phyloP scores from a whole-genome alignment of 2,797 vertebrate species.

The Periparus ater region DNA sequence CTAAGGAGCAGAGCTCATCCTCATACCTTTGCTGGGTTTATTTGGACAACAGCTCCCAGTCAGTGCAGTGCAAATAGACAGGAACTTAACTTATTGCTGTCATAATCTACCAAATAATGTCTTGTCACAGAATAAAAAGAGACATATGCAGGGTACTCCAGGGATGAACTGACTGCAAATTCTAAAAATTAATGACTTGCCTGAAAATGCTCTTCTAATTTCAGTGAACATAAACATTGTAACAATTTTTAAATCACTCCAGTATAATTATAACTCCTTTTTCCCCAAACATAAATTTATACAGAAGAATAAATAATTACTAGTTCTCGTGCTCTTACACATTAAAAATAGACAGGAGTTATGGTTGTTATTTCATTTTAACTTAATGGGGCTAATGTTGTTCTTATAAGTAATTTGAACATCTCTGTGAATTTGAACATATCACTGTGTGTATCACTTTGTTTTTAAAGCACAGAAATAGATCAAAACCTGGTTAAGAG shows the following conservation, averaged over 20 bases:
- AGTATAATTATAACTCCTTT: not conserved
- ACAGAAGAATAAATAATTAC: not conserved
- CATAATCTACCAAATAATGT: not conserved
- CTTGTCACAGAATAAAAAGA: conserved; percentile 23
- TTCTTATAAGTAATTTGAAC: not conserved
- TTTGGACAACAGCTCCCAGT: not conserved
- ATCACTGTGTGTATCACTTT: not conserved
- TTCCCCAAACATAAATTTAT: not conserved
- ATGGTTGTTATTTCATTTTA: not conserved
- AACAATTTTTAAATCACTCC: not conserved
- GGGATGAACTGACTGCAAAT: not conserved
- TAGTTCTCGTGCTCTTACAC: not conserved
- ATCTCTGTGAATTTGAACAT: no score
- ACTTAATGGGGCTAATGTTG: not conserved
- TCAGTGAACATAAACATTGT: not conserved
- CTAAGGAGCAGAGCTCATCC: not conserved
- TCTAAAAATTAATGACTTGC: not conserved
- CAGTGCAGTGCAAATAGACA: not conserved
- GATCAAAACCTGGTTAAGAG: not conserved
- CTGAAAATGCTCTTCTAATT: not conserved
- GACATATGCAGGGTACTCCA: not conserved
- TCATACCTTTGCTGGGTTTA: not conserved
- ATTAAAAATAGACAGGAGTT: not conserved
- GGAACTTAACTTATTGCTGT: not conserved
- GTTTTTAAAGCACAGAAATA: not conserved